phyloP scores from a whole-genome alignment of 2,888 invertebrate genomes.

The Andrena haemorrhoa region DNA sequence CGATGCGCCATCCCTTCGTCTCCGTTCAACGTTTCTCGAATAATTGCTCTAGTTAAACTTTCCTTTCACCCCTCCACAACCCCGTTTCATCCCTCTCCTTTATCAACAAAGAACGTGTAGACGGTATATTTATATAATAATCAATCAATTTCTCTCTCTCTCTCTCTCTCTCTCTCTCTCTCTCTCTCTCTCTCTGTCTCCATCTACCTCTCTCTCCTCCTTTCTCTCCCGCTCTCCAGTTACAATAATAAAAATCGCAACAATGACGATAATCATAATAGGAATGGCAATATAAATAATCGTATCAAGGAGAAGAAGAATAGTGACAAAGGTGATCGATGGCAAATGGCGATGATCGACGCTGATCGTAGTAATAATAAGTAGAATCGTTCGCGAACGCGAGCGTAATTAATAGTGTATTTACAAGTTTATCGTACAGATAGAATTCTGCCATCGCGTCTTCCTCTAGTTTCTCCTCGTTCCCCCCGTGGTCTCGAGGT shows the following conservation, averaged over 20 bases:
- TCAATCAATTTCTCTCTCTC: conserved; percentile 24
- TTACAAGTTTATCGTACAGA: conserved; percentile 62
- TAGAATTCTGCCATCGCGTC: conserved; percentile 9
- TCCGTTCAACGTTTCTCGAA: conserved; percentile 4
- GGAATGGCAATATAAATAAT: conserved; percentile 47
- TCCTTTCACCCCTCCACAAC: neutral
- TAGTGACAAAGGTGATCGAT: conserved; percentile 50
- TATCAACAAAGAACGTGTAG: conserved; percentile 43
- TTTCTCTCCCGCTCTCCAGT: neutral
- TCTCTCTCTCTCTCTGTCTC: neutral
- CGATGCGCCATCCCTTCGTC: conserved; percentile 15
- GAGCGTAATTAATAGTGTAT: conserved; percentile 49
- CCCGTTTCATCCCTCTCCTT: neutral
- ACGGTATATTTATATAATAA: conserved; percentile 30
- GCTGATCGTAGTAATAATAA: conserved; percentile 25
- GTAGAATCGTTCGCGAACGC: conserved; percentile 22
- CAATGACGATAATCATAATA: conserved; percentile 24
- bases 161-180: conserved; percentile 4
- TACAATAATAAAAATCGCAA: conserved; percentile 44
- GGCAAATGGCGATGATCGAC: conserved; percentile 29
- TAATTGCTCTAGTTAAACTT: conserved; percentile 7
- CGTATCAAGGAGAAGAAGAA: conserved; percentile 28
- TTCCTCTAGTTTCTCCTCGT: neutral
- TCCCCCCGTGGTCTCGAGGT: neutral
- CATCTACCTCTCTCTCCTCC: neutral